Conservation (phyloP, 1,140 invertebrate genomes). For the Drosophila busckii region DNA sequence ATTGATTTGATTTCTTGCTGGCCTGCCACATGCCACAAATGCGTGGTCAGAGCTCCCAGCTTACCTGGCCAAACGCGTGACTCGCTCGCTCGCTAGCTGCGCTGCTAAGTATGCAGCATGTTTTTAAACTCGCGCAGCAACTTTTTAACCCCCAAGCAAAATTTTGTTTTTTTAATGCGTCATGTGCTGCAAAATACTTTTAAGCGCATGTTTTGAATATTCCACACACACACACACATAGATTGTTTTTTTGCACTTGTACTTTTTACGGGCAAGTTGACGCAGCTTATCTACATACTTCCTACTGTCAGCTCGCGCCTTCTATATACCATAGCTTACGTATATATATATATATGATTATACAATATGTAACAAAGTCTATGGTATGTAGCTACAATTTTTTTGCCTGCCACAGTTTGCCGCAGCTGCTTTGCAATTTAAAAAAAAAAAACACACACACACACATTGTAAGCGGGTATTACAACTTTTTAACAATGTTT, state of each 20-base stretch:
- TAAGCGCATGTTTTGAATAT: slow-evolving; percentile 73
- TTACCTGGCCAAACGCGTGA: slow-evolving; percentile 42
- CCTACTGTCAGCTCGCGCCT: slow-evolving; percentile 30
- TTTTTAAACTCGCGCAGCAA: slow-evolving; percentile 39
- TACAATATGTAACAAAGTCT: not conserved
- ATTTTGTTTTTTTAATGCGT: slow-evolving; percentile 9
- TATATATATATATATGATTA: not conserved
- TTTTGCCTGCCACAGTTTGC: slow-evolving; percentile 65
- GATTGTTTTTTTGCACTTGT: slow-evolving; percentile 7
- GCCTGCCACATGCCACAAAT: slow-evolving; percentile 4
- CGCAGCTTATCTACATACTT: slow-evolving; percentile 65
- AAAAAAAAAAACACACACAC: slow-evolving; percentile 20
- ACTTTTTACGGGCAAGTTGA: slow-evolving; percentile 48
- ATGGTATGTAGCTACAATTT: slow-evolving; percentile 30
- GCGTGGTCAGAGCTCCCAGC: slow-evolving; percentile 14
- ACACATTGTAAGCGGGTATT: slow-evolving; percentile 19
- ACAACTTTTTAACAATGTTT: slow-evolving; percentile 13
- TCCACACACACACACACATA: slow-evolving; percentile 34
- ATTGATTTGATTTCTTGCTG: slow-evolving; percentile 15
- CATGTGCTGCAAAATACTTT: slow-evolving; percentile 65
- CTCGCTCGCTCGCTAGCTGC: slow-evolving; percentile 25
- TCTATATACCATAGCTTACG: slow-evolving; percentile 3
- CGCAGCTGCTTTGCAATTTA: slow-evolving; percentile 40
- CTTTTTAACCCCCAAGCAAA: slow-evolving; percentile 7
- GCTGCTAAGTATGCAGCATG: slow-evolving; percentile 56